These are phyloP conservation scores for Podarcis raffonei DNA, from an alignment of 2,113 vertebrate species.

Conservation along the genomic window DNA sequence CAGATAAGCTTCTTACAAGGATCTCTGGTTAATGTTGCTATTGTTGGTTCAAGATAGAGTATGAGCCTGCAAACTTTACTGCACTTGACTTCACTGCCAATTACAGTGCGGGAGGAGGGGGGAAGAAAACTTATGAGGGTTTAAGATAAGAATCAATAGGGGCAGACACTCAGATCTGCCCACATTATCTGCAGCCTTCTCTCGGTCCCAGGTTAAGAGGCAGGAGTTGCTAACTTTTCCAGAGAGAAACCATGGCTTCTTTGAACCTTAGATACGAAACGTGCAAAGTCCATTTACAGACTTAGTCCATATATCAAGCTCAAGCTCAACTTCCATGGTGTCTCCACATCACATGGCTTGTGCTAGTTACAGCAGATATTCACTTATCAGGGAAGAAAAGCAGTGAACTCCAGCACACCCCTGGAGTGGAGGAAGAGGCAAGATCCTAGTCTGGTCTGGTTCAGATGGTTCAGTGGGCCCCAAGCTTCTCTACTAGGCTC, in stretches of 20 bases:
- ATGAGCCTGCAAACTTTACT: neutral
- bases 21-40: constrained; percentile 13
- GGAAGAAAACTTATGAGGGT: neutral
- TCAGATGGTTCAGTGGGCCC: neutral
- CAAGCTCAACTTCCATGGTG: neutral
- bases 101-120: neutral
- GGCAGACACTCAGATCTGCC: neutral
- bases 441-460: neutral
- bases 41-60: constrained; percentile 3
- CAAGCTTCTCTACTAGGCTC: too few species aligned
- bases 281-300: neutral
- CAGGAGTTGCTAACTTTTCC: neutral
- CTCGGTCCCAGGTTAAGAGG: neutral
- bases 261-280: neutral
- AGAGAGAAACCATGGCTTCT: neutral
- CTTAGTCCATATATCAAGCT: neutral
- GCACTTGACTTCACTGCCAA: neutral
- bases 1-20: constrained; percentile 20
- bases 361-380: neutral
- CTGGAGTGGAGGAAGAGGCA: neutral
- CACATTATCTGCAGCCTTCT: neutral
- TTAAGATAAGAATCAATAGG: constrained; percentile 15
- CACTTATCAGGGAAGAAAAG: neutral
- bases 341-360: neutral
- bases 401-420: neutral